These are phyloP conservation scores for Montipora foliosa DNA, from an alignment of 64 coral and sea anemone genomes.

Conservation along the genomic window DNA sequence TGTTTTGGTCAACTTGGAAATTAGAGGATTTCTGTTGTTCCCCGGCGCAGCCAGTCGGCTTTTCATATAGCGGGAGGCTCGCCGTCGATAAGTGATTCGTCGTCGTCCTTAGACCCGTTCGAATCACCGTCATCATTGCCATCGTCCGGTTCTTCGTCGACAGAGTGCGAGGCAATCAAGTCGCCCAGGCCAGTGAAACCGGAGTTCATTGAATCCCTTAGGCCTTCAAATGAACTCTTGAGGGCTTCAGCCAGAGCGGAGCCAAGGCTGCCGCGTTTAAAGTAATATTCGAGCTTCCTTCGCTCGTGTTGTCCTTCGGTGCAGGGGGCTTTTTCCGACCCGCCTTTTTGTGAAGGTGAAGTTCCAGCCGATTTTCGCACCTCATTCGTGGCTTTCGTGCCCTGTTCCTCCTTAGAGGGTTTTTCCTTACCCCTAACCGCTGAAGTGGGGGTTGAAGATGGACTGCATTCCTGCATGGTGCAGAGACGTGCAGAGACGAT, in stretches of 20 bases:
- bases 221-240: too few relatives aligned
- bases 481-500: too few relatives aligned
- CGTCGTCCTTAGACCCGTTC: background rate
- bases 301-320: too few relatives aligned
- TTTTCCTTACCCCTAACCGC: background rate
- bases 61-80: background rate
- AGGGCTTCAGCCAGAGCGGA: too few relatives aligned
- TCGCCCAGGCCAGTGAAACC: constrained; percentile 10
- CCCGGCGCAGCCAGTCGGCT: background rate
- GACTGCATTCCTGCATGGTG: background rate
- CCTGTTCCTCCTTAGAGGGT: background rate
- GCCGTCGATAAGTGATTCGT: background rate
- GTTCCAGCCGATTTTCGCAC: background rate
- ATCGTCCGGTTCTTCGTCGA: background rate
- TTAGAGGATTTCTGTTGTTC: constrained; percentile 3
- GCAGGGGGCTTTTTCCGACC: background rate
- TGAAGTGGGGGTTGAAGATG: constrained; percentile 20
- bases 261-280: too few relatives aligned
- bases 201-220: constrained; percentile 9
- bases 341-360: background rate
- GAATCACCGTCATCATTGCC: background rate
- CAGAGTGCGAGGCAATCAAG: background rate
- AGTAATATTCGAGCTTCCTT: too few relatives aligned
- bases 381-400: background rate
- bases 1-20: constrained; percentile 16